Base-by-base conservation (phyloP, 2,797 vertebrate species). In the Bradypodion ventrale region DNA sequence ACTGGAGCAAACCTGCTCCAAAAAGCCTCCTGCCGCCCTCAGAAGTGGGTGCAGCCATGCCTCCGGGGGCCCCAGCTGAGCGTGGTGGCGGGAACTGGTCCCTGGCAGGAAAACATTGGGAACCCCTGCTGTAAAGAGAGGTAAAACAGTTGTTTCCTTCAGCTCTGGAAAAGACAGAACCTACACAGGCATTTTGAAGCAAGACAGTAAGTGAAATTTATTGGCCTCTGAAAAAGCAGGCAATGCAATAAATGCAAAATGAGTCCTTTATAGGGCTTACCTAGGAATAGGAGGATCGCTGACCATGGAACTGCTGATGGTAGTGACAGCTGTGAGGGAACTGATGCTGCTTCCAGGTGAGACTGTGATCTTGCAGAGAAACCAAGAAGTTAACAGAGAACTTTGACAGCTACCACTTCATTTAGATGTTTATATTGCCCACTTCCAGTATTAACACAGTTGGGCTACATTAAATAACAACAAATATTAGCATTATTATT, bases 241-340 rank as follows among this genome's bases (percentile, higher is more conserved):
- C 13, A 13, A 37, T 32, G 42, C 25, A 1, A 23, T 15, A 15
- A 16, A 29, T n/a, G 4, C 37, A 13, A 40, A 32, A n/a, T 40
- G 3, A 49, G 73, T 82, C 15, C 12, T 23, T 2, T 0, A 10
- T 5, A 25, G 13, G 78, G 7, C 87, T 92, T 90, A 98, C 98
- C 98, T 98, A 93, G 96, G 84, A 87, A 95, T 82, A 56, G 93
- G 93, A 0, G 96, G 70, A 35, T 96, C 97, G 0, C 96, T 97
- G 89, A 97, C 96, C 1, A 98, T 98, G 93, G 96, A 95, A 92
- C 95, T 98, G 90, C 97, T 98, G 92, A 98, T 95, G 23, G 97
- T 97, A 1, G 98, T 98, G 76, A 99, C 97, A 13, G 98, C 96
- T 69, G 98, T 99, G 84, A 99, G 95, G 87, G 98, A 98, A 93